Evolutionary conservation across 2,797 vertebrate species (phyloP), one percentile per base, ranked within the genome.

Genomic region (Onychomys torridus): DNA sequence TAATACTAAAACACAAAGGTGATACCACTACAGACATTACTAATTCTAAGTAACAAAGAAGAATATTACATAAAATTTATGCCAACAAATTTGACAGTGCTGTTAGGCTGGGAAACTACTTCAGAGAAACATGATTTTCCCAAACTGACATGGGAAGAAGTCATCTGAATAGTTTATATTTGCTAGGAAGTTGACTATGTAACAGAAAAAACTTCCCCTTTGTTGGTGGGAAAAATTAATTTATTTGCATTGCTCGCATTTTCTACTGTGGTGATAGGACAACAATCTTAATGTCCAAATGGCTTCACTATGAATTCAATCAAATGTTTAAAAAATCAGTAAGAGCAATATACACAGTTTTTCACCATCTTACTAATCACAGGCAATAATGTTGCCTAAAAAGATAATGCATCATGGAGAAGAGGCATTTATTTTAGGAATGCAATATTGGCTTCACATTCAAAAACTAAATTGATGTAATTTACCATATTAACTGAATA

Each of bases 401-500:
- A 90, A 29, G 57, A 76, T 84, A 81, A 82, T 83, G 46, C 17
- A 63, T 93, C 12, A 25, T 49, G 43, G 46, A 81, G 85, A 89
- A 92, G 37, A 89, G n/a, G 11, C 27, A 1, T 57, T 97, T 96
- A 86, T 91, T 89, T 65, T 92, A 89, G 65, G 43, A 95, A 95
- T 52, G 8, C 25, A 93, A 77, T 61, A 61, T 59, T 78, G 49
- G 9, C 46, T 94, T 87, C 93, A 78, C 46, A 93, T 95, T 88
- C 2, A 93, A 88, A 89, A 95, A 87, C 37, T 43, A 89, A 89
- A 92, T 84, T 76, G 90, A 6, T 87, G 4, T 55, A n/a, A 96
- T 76, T 92, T 96, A 49, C 14, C 57, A 59, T 84, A 83, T 94
- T 93, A 93, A 90, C 52, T 86, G 59, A 94, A 85, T 81, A 95